phyloP scores from a whole-genome alignment of 2,113 vertebrate genomes.

The Marmota flaviventris region DNA sequence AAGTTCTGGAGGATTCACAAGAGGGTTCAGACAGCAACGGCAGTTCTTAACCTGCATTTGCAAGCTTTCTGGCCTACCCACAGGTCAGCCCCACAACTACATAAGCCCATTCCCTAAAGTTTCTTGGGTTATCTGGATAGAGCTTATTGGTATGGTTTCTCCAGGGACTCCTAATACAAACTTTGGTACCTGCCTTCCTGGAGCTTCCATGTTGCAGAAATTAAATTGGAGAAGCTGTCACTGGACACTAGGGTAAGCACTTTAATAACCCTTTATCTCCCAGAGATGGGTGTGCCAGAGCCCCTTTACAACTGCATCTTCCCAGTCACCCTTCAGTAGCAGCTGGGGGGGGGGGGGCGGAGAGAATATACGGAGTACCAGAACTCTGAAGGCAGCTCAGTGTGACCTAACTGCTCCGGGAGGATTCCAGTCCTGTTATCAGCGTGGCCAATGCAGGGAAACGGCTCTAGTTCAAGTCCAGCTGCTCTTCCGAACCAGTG shows the following conservation, averaged over 20 bases:
- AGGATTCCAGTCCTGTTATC: background rate
- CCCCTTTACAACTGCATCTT: background rate
- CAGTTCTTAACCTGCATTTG: background rate
- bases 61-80: background rate
- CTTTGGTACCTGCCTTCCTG: background rate
- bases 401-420: background rate
- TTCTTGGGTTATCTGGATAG: background rate
- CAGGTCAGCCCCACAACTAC: background rate
- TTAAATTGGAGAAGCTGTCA: background rate
- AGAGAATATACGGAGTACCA: background rate
- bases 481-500: background rate
- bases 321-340: background rate
- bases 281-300: too few relatives aligned
- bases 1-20: background rate
- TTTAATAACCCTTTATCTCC: background rate
- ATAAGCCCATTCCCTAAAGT: background rate
- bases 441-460: background rate
- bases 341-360: too few relatives aligned
- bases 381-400: background rate
- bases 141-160: background rate
- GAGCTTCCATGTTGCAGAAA: background rate
- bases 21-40: background rate
- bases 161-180: background rate
- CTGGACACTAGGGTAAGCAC: background rate
- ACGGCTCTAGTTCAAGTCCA: background rate